phyloP scores from a whole-genome alignment of 2,113 vertebrate genomes.

The Herpetotheres cachinnans region DNA sequence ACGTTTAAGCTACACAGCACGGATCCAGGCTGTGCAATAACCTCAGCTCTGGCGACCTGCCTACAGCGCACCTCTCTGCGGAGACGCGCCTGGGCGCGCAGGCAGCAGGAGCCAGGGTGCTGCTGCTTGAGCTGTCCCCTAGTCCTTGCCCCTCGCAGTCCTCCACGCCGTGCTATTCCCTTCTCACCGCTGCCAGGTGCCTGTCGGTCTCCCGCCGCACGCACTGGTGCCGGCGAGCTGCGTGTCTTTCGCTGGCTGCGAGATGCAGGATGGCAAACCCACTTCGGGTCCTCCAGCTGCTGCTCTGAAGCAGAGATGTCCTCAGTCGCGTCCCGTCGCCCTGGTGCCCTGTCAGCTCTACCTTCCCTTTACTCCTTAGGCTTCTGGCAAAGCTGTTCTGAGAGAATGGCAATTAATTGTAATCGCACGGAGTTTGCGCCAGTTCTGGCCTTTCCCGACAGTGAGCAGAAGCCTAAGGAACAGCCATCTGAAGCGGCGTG shows the following conservation, averaged over 20 bases:
- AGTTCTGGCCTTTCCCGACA: not conserved
- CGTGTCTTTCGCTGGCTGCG: not conserved
- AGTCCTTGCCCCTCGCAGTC: fast-evolving
- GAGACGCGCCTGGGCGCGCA: not conserved
- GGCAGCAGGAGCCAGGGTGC: not conserved
- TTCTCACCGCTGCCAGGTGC: not conserved
- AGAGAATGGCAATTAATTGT: not conserved
- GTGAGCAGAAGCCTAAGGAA: not conserved
- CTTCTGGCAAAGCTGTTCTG: not conserved
- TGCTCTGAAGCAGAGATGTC: not conserved
- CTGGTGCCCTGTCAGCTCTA: not conserved
- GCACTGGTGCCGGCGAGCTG: fast-evolving
- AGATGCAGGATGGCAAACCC: not conserved
- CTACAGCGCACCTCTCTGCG: not conserved
- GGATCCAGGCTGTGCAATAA: no score
- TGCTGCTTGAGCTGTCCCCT: not conserved
- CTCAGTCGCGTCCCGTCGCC: not conserved
- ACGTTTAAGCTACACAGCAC: fast-evolving
- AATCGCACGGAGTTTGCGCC: not conserved
- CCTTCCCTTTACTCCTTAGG: not conserved
- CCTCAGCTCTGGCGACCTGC: not conserved
- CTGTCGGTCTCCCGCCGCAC: not conserved
- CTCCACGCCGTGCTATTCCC: not conserved
- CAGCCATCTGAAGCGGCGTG: not conserved
- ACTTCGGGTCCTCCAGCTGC: not conserved